Evolutionary conservation across 2,113 vertebrate genomes (phyloP), one percentile per base, ranked within the genome.

Genomic region (Tylochromis polylepis): DNA sequence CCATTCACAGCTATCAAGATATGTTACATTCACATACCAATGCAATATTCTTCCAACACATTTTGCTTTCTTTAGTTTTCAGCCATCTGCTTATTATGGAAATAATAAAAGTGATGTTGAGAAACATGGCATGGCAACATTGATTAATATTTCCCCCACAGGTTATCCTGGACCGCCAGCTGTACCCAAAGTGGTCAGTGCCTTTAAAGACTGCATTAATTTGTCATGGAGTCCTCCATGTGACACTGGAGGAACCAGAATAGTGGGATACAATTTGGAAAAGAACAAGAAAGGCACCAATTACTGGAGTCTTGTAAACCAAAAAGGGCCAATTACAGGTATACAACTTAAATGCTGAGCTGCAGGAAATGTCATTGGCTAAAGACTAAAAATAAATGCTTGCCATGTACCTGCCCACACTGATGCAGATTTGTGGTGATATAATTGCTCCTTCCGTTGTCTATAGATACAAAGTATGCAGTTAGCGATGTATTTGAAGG

Each of bases 241-340:
- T 82, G 97, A 97, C 91, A 95, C 95, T 0, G 96, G 97, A 70
- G 95, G 95, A 1, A 95, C 96, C 85, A 95, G 89, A 82, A 96
- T 98, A 77, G 70, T 96, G 57, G 97, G 98, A 22, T 99, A 98
- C 87, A 88, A 97, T 0, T 14, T 98, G 56, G 98, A 99, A 88
- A 99, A 97, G 82, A 96, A 97, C 79, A 98, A 97, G 94, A 97
- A 95, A 83, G 98, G 98, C 2, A 97, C 96, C 20, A 95, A 90
- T 75, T 91, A 95, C 41, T 99, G 98, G 98, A 96, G 90, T 16
- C 93, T 96, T 14, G 97, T 97, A 86, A 97, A 96, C 59, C 97
- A 92, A 79, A 95, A 86, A 0, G 90, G 91, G 49, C 97, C 96
- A 0, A 70, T 97, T 84, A 85, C 94, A 91, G 97, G 98, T 98